Evolutionary conservation across 2,797 vertebrate species (phyloP).

Genomic region (Schizopygopsis malacanthus): DNA sequence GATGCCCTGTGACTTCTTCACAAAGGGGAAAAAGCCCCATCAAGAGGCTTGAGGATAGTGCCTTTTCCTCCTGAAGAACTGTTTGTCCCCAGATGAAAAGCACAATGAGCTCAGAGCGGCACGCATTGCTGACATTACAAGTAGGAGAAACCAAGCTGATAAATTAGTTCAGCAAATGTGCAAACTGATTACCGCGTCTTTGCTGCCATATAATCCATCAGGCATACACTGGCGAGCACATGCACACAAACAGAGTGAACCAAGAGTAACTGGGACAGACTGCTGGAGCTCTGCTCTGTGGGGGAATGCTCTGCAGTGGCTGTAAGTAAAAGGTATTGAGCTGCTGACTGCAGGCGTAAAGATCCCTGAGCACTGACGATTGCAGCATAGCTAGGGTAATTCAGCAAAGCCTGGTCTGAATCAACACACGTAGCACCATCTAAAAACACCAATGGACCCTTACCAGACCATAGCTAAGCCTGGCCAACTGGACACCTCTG

Average conservation of each 20-base stretch:
- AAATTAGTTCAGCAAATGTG: conserved; percentile 80
- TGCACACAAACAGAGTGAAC: conserved; percentile 60
- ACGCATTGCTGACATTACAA: conserved; percentile 76
- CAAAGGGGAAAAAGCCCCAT: conserved; percentile 4
- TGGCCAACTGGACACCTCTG: not conserved
- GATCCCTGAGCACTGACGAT: conserved; percentile 72
- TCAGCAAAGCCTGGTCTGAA: conserved; percentile 11
- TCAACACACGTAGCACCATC: not conserved
- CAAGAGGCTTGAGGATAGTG: conserved; percentile 26
- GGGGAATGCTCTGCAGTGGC: conserved; percentile 67
- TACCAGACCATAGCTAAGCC: not conserved
- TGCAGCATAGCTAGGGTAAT: conserved; percentile 44
- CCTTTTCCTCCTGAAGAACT: conserved; percentile 36
- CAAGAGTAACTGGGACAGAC: conserved; percentile 74
- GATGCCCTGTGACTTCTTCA: conserved; percentile 28
- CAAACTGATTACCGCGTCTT: conserved; percentile 79
- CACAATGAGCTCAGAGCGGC: conserved; percentile 62
- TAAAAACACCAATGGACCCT: conserved; percentile 21
- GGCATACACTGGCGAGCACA: conserved; percentile 53
- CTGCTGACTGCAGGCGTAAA: conserved; percentile 78
- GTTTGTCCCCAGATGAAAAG: conserved; percentile 49
- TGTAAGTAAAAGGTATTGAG: conserved; percentile 81
- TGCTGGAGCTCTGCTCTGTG: conserved; percentile 55
- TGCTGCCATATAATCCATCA: conserved; percentile 70
- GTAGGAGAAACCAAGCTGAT: conserved; percentile 80